Conservation (phyloP, 2,113 vertebrate genomes). For the Xiphophorus hellerii region DNA sequence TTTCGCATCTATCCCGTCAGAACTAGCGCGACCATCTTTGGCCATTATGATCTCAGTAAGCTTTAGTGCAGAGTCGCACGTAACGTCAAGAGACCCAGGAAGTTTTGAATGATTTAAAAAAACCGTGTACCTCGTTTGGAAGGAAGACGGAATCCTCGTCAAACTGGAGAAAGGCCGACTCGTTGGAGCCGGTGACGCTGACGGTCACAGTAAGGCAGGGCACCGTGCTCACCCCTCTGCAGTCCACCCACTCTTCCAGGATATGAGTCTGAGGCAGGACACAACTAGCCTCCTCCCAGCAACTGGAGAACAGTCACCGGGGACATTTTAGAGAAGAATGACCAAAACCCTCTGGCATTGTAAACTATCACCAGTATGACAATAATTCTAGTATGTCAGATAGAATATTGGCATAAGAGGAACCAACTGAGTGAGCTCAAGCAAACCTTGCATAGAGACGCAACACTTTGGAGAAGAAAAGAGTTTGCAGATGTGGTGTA, state of each 20-base stretch:
- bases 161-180: conserved; percentile 74
- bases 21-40: not conserved
- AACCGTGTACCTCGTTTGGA: conserved; percentile 76
- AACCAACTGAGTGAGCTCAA: too few relatives aligned
- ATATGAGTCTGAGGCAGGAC: conserved; percentile 69
- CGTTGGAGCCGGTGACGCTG: conserved; percentile 70
- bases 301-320: conserved; percentile 63
- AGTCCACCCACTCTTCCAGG: conserved; percentile 77
- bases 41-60: not conserved
- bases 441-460: too few relatives aligned
- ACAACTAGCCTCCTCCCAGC: conserved; percentile 78
- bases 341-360: too few relatives aligned
- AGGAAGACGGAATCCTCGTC: conserved; percentile 79
- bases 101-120: conserved; percentile 7
- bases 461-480: too few relatives aligned
- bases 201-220: conserved; percentile 82
- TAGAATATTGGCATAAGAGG: too few relatives aligned
- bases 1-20: not conserved
- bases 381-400: too few relatives aligned
- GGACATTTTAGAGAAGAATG: not conserved
- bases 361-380: too few relatives aligned
- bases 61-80: too few relatives aligned
- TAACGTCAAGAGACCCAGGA: not conserved
- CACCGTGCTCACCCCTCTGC: conserved; percentile 69
- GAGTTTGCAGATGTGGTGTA: too few relatives aligned